Percentiles rank a stretch among this genome's conserved stretches.
Evolutionary conservation across 2,113 vertebrate species (phyloP).

Genomic region (Myotis yumanensis): DNA sequence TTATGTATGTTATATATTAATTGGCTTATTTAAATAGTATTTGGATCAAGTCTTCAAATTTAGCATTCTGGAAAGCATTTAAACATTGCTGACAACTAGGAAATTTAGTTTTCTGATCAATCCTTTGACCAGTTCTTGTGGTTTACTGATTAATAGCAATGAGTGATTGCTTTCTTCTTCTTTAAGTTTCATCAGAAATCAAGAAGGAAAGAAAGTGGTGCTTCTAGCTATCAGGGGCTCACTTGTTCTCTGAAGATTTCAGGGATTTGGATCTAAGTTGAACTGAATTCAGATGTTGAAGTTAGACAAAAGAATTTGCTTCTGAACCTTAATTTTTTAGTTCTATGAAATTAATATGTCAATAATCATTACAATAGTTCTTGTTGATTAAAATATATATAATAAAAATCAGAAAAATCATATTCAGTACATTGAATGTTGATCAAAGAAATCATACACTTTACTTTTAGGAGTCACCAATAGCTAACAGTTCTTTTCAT

Average conservation of each 20-base stretch:
- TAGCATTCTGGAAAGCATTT: constrained; percentile 27
- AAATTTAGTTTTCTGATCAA: not conserved
- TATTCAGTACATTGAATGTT: not conserved
- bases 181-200: constrained; percentile 7
- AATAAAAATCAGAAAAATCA: not conserved
- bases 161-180: not conserved
- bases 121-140: not conserved
- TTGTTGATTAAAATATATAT: constrained; percentile 2
- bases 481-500: not conserved
- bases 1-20: constrained; percentile 45
- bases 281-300: constrained; percentile 40
- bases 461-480: not conserved
- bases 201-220: not conserved
- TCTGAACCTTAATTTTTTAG: constrained; percentile 37
- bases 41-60: constrained; percentile 40
- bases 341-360: not conserved
- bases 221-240: not conserved
- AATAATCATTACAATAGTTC: not conserved
- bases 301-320: not conserved
- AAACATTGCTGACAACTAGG: constrained; percentile 23
- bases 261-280: not conserved
- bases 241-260: not conserved
- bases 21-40: constrained; percentile 50
- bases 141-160: not conserved
- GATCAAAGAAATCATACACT: not conserved